Evolutionary conservation across 1,140 invertebrate genomes (phyloP).

Genomic region (Hestina assimilis): DNA sequence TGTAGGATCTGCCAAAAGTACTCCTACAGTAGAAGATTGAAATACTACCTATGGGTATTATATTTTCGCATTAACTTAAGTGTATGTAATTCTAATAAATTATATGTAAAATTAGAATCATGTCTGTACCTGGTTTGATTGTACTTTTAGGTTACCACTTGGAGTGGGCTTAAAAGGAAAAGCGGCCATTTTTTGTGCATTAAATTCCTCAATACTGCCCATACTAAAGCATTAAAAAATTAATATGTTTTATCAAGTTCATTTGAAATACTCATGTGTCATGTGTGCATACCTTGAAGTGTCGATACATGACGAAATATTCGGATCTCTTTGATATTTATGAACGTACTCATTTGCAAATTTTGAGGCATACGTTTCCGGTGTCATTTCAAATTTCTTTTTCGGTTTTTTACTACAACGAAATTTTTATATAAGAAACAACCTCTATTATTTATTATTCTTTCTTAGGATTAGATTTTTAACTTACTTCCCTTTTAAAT

Average conservation of each 20-base stretch:
- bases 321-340: slow-evolving; percentile 36
- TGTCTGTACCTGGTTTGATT: slow-evolving; percentile 81
- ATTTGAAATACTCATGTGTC: background rate
- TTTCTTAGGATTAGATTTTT: background rate
- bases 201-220: slow-evolving; percentile 45
- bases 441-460: background rate
- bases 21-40: slow-evolving; percentile 83
- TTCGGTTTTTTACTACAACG: slow-evolving; percentile 40
- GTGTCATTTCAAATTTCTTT: slow-evolving; percentile 43
- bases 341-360: slow-evolving; percentile 41
- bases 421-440: background rate
- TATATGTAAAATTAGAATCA: background rate
- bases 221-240: slow-evolving; percentile 32
- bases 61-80: background rate
- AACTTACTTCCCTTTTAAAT: slow-evolving; percentile 58
- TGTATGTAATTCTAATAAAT: background rate
- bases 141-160: slow-evolving; percentile 83
- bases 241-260: background rate
- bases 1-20: slow-evolving; percentile 82
- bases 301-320: slow-evolving; percentile 45
- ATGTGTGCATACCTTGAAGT: slow-evolving; percentile 47
- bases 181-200: slow-evolving; percentile 39
- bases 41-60: slow-evolving; percentile 79
- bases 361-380: slow-evolving; percentile 40
- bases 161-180: slow-evolving; percentile 83